These are phyloP conservation scores for Eupithecia insigniata DNA, from an alignment of 2,888 invertebrate species.

Conservation along the genomic window DNA sequence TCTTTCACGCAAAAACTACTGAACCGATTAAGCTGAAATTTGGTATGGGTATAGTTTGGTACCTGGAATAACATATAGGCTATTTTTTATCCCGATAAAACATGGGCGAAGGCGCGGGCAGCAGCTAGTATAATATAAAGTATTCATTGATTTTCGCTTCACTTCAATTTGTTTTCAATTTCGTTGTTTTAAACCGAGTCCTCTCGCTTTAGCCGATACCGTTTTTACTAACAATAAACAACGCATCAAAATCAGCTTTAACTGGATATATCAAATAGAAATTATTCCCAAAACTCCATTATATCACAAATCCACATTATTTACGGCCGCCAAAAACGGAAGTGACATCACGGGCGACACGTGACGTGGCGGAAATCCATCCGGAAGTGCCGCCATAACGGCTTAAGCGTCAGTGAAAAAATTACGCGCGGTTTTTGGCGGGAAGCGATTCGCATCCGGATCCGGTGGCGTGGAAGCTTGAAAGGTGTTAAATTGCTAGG, in stretches of 20 bases:
- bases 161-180: background rate
- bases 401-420: slow-evolving; percentile 74
- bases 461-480: slow-evolving; percentile 50
- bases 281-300: slow-evolving; percentile 19
- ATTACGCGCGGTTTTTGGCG: slow-evolving; percentile 75
- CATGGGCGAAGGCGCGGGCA: no score
- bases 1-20: no score
- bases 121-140: no score
- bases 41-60: no score
- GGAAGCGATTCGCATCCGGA: slow-evolving; percentile 75
- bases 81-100: no score
- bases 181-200: background rate
- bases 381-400: slow-evolving; percentile 74
- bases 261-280: slow-evolving; percentile 2
- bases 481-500: slow-evolving; percentile 54
- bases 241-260: background rate
- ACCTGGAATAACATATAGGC: no score
- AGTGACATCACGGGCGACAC: slow-evolving; percentile 55
- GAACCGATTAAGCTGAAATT: no score
- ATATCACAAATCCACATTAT: slow-evolving; percentile 31
- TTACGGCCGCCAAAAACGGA: slow-evolving; percentile 43
- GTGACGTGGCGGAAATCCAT: slow-evolving; percentile 68
- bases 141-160: no score
- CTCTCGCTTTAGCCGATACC: background rate
- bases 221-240: background rate